Conservation (phyloP, 2,113 vertebrate genomes). For the Neofelis nebulosa region DNA sequence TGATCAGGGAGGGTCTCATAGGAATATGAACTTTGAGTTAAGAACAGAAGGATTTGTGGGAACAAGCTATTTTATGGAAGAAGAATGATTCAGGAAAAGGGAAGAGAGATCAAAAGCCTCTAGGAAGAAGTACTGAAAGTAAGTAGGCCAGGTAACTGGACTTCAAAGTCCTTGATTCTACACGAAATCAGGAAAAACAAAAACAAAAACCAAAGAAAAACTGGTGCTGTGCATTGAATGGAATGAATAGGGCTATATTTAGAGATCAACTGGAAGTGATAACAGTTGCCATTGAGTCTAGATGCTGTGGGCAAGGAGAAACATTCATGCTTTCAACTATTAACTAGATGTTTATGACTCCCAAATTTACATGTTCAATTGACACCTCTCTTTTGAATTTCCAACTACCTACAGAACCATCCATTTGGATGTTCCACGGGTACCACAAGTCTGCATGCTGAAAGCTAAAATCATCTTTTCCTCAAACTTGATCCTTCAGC, state of each 20-base stretch:
- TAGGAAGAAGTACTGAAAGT: neutral
- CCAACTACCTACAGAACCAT: neutral
- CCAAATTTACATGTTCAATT: neutral
- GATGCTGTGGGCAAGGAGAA: neutral
- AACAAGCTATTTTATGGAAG: neutral
- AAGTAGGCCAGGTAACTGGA: neutral
- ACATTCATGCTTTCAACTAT: neutral
- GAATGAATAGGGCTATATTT: neutral
- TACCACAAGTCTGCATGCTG: neutral
- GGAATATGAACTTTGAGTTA: neutral
- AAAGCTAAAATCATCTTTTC: neutral
- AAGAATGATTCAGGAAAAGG: neutral
- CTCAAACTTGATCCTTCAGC: neutral
- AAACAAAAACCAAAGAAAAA: neutral
- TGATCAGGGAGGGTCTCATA: neutral
- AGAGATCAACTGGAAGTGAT: neutral
- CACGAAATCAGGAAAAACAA: neutral
- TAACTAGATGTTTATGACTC: neutral
- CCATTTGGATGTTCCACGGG: neutral
- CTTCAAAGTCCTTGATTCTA: neutral
- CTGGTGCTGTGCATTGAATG: neutral
- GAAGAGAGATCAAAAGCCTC: neutral
- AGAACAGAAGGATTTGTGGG: neutral
- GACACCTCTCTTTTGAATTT: neutral
- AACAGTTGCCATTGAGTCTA: neutral